Evolutionary conservation across 2,113 vertebrate species (phyloP).

Genomic region (Columba janthina): DNA sequence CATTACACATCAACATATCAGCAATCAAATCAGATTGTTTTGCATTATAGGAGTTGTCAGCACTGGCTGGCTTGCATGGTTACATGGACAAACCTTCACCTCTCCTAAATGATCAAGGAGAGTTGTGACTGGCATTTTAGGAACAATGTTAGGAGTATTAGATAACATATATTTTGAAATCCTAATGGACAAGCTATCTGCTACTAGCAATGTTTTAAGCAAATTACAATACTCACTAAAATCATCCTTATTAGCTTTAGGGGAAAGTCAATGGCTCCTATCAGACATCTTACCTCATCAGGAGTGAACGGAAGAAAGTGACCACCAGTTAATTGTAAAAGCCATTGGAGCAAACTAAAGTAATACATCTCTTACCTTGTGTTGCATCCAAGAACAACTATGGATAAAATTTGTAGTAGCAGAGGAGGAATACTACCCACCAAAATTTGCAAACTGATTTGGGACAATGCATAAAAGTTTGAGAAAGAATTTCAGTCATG

Average conservation of each 20-base stretch:
- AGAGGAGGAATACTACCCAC: neutral
- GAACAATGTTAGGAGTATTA: neutral
- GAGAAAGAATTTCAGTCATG: neutral
- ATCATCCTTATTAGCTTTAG: too few species aligned
- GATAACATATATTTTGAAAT: neutral
- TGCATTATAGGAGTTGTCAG: neutral
- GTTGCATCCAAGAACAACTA: neutral
- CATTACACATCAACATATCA: neutral
- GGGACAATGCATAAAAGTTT: neutral
- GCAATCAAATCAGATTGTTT: neutral
- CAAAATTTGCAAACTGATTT: neutral
- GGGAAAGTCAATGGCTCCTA: too few species aligned
- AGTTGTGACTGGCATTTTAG: neutral
- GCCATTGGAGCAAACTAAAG: neutral
- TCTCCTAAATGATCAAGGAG: too few species aligned
- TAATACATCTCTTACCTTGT: neutral
- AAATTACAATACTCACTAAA: too few species aligned
- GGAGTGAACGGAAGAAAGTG: neutral
- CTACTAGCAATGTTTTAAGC: neutral
- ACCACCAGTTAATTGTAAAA: neutral
- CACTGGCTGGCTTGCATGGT: neutral
- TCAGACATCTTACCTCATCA: too few species aligned
- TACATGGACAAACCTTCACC: neutral
- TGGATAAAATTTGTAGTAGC: neutral
- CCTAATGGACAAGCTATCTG: neutral